Conservation (phyloP, 30 jellyfish, hydroid and myxozoan genomes). For the Aurelia sp. region DNA sequence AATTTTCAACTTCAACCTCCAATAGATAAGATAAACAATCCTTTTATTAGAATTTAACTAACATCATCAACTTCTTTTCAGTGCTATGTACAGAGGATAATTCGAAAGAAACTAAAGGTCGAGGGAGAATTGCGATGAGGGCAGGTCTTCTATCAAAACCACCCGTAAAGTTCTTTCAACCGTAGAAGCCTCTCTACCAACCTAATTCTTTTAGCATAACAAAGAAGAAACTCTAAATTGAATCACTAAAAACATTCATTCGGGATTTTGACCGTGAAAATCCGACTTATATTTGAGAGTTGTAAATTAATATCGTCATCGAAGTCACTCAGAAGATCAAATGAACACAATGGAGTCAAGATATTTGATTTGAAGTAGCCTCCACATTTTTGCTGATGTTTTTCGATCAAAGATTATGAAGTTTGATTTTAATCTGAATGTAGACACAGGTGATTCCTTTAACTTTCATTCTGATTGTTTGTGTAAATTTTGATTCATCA, state of each 20-base stretch:
- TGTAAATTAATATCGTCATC: no score
- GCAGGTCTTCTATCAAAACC: conserved; percentile 38
- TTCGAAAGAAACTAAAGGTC: conserved; percentile 22
- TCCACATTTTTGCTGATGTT: neutral
- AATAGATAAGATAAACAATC: no score
- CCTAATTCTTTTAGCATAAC: neutral
- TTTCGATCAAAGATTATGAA: conserved; percentile 34
- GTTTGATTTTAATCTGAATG: neutral
- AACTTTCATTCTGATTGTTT: neutral
- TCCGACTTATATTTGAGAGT: no score
- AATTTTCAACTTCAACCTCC: no score
- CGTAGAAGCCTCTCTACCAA: conserved; percentile 27
- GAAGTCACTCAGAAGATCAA: neutral
- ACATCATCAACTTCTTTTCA: neutral
- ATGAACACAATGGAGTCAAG: neutral
- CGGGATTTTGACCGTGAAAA: neutral
- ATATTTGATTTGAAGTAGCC: neutral
- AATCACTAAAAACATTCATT: neutral
- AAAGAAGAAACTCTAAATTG: conserved; percentile 6
- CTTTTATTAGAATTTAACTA: neutral
- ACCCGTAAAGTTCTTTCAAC: conserved; percentile 54
- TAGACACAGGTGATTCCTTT: conserved; percentile 6
- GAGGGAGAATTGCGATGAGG: conserved; percentile 3
- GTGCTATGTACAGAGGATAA: neutral
- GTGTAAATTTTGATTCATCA: neutral